These are phyloP conservation scores for Drosophila percnosoma DNA, from an alignment of 2,888 invertebrate genomes.

Conservation along the genomic window DNA sequence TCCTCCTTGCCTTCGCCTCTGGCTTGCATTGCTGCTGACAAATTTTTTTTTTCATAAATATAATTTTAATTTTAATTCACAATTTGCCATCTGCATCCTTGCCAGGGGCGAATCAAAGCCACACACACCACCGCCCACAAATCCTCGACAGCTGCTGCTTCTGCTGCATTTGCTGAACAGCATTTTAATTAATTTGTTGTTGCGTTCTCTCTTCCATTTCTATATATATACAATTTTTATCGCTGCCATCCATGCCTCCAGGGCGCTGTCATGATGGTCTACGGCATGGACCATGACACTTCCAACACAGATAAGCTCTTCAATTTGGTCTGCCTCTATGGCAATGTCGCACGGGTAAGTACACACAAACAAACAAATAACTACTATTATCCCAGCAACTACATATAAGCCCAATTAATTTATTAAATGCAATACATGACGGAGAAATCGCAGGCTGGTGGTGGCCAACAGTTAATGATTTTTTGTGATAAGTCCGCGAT, in stretches of 20 bases:
- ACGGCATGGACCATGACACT: conserved; percentile 96
- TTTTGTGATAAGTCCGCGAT: conserved; percentile 14
- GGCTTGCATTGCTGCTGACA: conserved; percentile 15
- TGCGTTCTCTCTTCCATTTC: conserved; percentile 18
- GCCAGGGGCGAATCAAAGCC: conserved; percentile 21
- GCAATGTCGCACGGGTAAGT: conserved; percentile 97
- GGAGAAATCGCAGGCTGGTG: conserved; percentile 3
- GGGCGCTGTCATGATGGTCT: conserved; percentile 98
- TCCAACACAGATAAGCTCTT: conserved; percentile 98
- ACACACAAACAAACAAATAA: neutral
- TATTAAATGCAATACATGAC: conserved; percentile 22
- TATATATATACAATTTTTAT: neutral
- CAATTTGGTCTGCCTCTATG: conserved; percentile 99
- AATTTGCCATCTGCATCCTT: conserved; percentile 43
- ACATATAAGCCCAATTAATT: conserved; percentile 41
- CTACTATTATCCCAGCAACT: neutral
- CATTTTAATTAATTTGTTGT: conserved; percentile 66
- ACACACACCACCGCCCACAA: conserved; percentile 14
- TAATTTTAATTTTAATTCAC: conserved; percentile 52
- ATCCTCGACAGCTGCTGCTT: conserved; percentile 23
- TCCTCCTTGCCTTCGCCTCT: conserved; percentile 5
- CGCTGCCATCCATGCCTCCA: conserved; percentile 85
- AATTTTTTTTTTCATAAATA: conserved; percentile 39
- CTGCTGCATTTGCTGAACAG: conserved; percentile 35
- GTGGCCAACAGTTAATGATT: conserved; percentile 3